Evolutionary conservation across 2,797 vertebrate species (phyloP), one percentile per base, ranked within the genome.

Genomic region (Anniella stebbinsi): DNA sequence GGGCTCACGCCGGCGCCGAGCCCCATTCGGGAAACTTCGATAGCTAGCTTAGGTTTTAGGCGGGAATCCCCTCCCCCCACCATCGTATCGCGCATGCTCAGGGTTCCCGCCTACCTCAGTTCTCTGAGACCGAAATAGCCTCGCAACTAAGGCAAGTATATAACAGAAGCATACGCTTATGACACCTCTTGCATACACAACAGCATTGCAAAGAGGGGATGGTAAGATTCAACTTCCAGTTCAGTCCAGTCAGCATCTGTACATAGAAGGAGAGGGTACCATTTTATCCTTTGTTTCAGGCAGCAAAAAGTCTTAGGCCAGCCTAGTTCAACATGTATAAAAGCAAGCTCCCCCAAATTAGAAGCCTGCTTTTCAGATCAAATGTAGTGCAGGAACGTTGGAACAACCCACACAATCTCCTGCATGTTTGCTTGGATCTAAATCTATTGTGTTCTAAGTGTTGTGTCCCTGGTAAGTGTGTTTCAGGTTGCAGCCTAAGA

Each of bases 361-460:
- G 33, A 57, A 76, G 25, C 54, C 54, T 80, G 51, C 77, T 54
- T 51, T 51, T 51, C 51, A 95, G 95, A 95, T 93, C 93, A 94
- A 95, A 94, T 90, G 92, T 95, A 94, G 91, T 92, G 94, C 93
- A 94, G 93, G 93, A 92, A 90, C 93, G 93, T 94, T 95, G 91
- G 94, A 96, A 80, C 54, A 25, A 38, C 21, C 25, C 33, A 28
- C n/a, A 54, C 48, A 70, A 41, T 54, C n/a, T 0, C 38, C 57
- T 38, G 51, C 36, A n/a, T 51, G 25, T 72, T 88, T 60, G 33
- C 8, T 30, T 70, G 36, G 25, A 57, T 23, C 21, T 60, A 80
- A 36, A 80, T 9, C 33, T n/a, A 38, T 1, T 30, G 12, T 38
- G 12, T 66, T 87, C 72, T 18, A 17, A n/a, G 13, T 72, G 70